Conservation (phyloP, 1,140 invertebrate genomes). For the Helicoverpa armigera region DNA sequence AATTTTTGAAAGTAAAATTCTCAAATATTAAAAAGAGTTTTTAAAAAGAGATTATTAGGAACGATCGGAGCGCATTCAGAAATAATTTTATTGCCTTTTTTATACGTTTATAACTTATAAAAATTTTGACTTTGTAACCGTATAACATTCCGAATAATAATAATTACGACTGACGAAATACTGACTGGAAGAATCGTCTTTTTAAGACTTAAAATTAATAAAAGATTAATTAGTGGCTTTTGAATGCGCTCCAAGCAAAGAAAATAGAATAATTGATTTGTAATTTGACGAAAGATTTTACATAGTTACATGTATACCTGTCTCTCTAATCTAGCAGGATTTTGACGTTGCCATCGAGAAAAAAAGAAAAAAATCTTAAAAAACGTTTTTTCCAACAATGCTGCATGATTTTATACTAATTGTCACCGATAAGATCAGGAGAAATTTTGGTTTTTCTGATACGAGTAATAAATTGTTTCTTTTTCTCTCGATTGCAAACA, state of each 20-base stretch:
- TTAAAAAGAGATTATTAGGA: constrained; percentile 38
- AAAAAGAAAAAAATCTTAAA: background rate
- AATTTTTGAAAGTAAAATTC: constrained; percentile 40
- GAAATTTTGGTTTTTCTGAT: too few species aligned
- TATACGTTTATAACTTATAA: background rate
- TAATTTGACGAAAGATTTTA: constrained; percentile 13
- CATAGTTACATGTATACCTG: constrained; percentile 17
- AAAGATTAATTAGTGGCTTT: background rate
- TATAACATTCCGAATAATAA: constrained; percentile 4
- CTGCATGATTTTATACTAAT: background rate
- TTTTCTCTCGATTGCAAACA: constrained; percentile 16
- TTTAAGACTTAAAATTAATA: too few species aligned
- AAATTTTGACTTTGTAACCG: background rate
- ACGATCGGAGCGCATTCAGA: constrained; percentile 4
- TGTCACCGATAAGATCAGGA: too few species aligned
- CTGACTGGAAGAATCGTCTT: too few species aligned
- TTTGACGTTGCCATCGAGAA: background rate
- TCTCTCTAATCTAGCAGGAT: constrained; percentile 1
- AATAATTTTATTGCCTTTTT: background rate
- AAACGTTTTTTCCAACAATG: background rate
- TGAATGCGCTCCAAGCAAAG: background rate
- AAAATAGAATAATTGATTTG: constrained; percentile 1
- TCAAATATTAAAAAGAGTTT: constrained; percentile 38
- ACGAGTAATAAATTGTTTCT: too few species aligned
- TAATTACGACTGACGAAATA: background rate